A percentile compares a stretch with the other conserved stretches of the same genome.
Conservation (phyloP, 2,888 invertebrate species). For the Acleris sparsana region DNA sequence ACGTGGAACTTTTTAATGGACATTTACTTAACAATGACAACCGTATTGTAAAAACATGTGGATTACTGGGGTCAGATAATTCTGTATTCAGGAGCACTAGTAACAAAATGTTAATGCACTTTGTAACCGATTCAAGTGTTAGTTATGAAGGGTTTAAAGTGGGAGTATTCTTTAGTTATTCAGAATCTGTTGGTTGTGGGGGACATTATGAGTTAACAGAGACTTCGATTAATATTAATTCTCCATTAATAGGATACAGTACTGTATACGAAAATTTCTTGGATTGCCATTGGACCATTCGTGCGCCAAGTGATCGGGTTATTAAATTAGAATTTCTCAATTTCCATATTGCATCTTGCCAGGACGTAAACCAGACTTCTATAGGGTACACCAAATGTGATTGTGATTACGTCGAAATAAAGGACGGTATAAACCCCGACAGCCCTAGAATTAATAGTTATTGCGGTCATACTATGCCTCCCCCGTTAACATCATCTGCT, state of each 20-base stretch:
- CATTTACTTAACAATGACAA: constrained; percentile 57
- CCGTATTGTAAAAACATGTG: constrained; percentile 85
- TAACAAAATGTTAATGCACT: constrained; percentile 83
- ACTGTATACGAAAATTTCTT: constrained; percentile 85
- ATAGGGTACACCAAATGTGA: constrained; percentile 79
- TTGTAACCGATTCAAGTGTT: constrained; percentile 68
- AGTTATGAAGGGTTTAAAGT: constrained; percentile 83
- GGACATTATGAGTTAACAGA: constrained; percentile 84
- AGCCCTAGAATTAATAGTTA: constrained; percentile 86
- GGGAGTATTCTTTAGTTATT: constrained; percentile 83
- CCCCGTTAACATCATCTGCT: constrained; percentile 82
- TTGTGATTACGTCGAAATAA: constrained; percentile 89
- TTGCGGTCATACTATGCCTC: constrained; percentile 86
- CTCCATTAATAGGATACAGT: constrained; percentile 59
- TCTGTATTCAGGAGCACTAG: constrained; percentile 83
- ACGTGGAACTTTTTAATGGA: constrained; percentile 84
- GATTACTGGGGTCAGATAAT: constrained; percentile 81
- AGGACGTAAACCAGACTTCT: constrained; percentile 65
- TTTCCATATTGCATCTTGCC: constrained; percentile 80
- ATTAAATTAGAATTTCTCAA: constrained; percentile 84
- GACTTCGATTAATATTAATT: constrained; percentile 63
- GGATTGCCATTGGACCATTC: constrained; percentile 90
- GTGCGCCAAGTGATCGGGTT: constrained; percentile 82
- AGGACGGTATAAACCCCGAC: constrained; percentile 87
- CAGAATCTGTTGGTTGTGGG: constrained; percentile 86